Evolutionary conservation across 1,140 invertebrate species (phyloP).

Genomic region (Bombyx mori): ASM3026992v2 NC_085118.1:13463001-13463500

Average conservation of each 20-base stretch:
- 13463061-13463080: slow-evolving; percentile 83
- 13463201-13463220: no score
- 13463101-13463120: slow-evolving; percentile 91
- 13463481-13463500: slow-evolving; percentile 75
- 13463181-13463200: no score
- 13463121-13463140: slow-evolving; percentile 75
- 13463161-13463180: no score
- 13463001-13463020: not conserved
- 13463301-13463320: not conserved
- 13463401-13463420: slow-evolving; percentile 81
- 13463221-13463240: no score
- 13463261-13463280: no score
- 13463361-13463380: not conserved
- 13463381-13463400: slow-evolving; percentile 70
- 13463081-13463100: slow-evolving; percentile 90
- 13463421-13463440: slow-evolving; percentile 86
- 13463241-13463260: no score
- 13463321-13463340: not conserved
- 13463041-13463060: slow-evolving; percentile 77
- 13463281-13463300: not conserved
- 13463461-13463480: slow-evolving; percentile 87
- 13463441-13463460: slow-evolving; percentile 92
- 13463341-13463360: not conserved
- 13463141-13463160: slow-evolving; percentile 26
- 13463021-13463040: slow-evolving; percentile 51